These are phyloP conservation scores for Corynorhinus townsendii DNA, from an alignment of 2,113 vertebrate genomes.

Conservation along the genomic window DNA sequence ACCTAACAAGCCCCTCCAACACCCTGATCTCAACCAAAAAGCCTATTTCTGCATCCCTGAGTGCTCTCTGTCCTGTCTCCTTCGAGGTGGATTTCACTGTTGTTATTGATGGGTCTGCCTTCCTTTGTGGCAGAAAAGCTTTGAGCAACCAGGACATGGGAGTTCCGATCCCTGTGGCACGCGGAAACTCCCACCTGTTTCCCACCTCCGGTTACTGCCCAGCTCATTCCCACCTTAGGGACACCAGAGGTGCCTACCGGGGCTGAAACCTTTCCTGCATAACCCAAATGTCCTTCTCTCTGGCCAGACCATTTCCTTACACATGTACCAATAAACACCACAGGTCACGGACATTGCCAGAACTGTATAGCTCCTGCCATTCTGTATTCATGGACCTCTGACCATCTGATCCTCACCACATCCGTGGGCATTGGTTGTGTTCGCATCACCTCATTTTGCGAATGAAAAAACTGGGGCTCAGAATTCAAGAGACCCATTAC, in stretches of 20 bases:
- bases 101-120: neutral
- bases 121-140: neutral
- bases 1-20: neutral
- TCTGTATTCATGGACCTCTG: neutral
- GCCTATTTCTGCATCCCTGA: fast-evolving
- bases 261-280: neutral
- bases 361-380: neutral
- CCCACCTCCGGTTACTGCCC: neutral
- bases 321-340: fast-evolving
- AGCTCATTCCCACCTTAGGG: neutral
- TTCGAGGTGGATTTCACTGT: neutral
- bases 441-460: neutral
- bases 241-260: neutral
- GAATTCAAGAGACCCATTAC: neutral
- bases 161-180: neutral
- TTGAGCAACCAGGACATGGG: neutral
- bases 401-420: neutral
- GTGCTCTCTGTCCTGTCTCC: neutral
- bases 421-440: neutral
- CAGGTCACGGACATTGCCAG: fast-evolving
- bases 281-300: neutral
- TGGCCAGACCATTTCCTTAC: neutral
- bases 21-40: neutral
- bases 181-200: neutral
- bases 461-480: neutral